Base-by-base conservation (phyloP, 2,888 invertebrate species). In the Xestia sexstrigata region DNA sequence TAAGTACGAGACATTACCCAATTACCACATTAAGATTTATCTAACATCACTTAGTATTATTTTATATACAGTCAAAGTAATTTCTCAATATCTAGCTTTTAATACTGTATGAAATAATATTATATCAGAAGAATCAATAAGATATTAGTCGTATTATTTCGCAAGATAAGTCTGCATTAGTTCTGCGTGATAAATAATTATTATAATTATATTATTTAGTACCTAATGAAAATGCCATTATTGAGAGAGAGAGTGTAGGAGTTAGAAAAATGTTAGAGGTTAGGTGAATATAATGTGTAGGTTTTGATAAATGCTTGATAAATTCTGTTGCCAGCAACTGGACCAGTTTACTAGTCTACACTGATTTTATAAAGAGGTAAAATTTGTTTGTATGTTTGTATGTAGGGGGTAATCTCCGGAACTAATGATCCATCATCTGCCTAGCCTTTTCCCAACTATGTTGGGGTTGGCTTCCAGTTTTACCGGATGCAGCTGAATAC, bases 1-100 rank as follows among this genome's bases (percentile, higher is more conserved):
- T 70, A n/a, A n/a, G n/a, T n/a, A 55, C 26, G 17, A 79, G 52
- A 62, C 42, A 69, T 70, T 79, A 70, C 35, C 35, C 52, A 63
- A 70, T 79, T 79, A 76, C 39, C 20, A 11, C 20, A 35, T 26
- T 52, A 62, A 52, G 23, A 69, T 62, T 52, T 62, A 62, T 62
- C 2, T 23, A n/a, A 55, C n/a, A 39, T 71, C n/a, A 65, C 63
- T 80, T 30, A 20, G 35, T 20, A 63, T 55, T 8, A 52, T 65
- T n/a, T 65, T 65, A 62, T 13, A 47, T 62, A 26, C n/a, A 15
- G 30, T 42, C 20, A 5, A 52, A 49, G 23, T 23, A 0, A 47
- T 60, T 68, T 67, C 67, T 60, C 35, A 65, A 68, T 68, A 49
- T 30, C 13, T 11, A 30, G n/a, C 9, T 76, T 66, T 62, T n/a